Evolutionary conservation across 1,140 invertebrate genomes (phyloP).

Genomic region (Procambarus clarkii): DNA sequence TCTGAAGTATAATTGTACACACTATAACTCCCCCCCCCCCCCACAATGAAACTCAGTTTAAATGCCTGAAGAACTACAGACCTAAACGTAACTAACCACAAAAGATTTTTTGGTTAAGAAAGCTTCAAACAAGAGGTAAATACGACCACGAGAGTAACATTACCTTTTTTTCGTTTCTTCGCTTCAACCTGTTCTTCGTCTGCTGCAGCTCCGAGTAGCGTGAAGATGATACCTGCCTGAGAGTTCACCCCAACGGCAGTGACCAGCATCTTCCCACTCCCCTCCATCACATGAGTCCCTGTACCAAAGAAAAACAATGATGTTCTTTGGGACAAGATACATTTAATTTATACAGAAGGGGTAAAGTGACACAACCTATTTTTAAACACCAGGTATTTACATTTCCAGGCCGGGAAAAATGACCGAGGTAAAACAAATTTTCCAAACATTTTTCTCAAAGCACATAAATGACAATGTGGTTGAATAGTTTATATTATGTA

Average conservation of each 20-base stretch:
- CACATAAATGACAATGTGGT: no score
- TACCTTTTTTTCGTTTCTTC: slow-evolving; percentile 96
- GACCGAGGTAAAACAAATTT: no score
- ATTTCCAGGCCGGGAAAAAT: no score
- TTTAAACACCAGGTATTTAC: no score
- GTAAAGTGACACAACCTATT: no score
- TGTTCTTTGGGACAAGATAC: background rate
- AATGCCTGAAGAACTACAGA: background rate
- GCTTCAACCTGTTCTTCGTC: slow-evolving; percentile 94
- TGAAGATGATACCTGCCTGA: slow-evolving; percentile 99
- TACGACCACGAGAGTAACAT: background rate
- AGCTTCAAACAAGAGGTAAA: background rate
- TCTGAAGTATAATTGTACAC: background rate
- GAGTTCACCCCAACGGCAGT: slow-evolving; percentile 99
- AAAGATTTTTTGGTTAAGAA: background rate
- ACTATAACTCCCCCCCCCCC: background rate
- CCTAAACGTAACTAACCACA: slow-evolving; percentile 5
- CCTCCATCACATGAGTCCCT: slow-evolving; percentile 99
- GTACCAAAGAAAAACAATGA: slow-evolving; percentile 53
- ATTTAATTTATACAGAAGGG: background rate
- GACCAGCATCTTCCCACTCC: slow-evolving; percentile 99
- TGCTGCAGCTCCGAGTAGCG: slow-evolving; percentile 95
- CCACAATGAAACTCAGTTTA: slow-evolving; percentile 41
- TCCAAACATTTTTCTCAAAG: no score
- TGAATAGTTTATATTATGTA: no score